phyloP scores from a whole-genome alignment of 2,113 vertebrate species.

The Philantomba maxwellii region DNA sequence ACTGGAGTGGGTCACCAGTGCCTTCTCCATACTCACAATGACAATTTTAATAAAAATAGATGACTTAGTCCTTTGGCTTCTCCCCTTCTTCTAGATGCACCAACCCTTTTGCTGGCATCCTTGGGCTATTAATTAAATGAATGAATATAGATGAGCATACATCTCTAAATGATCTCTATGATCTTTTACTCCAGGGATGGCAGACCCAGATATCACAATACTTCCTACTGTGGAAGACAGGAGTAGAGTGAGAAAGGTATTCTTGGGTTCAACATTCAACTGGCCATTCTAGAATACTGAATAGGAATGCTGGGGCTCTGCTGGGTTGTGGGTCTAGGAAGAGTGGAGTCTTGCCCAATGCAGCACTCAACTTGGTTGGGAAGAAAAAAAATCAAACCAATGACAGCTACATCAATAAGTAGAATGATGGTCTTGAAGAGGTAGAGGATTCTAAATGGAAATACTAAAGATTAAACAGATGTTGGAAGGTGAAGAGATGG shows the following conservation, averaged over 20 bases:
- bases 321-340: neutral
- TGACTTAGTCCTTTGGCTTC: neutral
- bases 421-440: neutral
- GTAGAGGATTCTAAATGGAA: neutral
- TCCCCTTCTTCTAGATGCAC: neutral
- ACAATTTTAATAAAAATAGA: slow-evolving; percentile 55
- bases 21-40: neutral
- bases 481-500: neutral
- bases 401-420: neutral
- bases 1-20: too few species aligned
- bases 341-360: accelerated
- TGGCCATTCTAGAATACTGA: neutral
- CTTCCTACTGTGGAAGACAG: neutral
- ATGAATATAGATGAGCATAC: slow-evolving; percentile 35
- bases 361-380: neutral
- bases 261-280: neutral
- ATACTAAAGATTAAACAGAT: neutral
- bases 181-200: slow-evolving; percentile 21
- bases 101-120: slow-evolving; percentile 3
- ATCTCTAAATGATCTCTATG: slow-evolving; percentile 24
- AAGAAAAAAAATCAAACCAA: neutral
- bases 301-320: neutral
- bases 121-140: slow-evolving; percentile 48
- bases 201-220: neutral
- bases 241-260: neutral